Conservation (phyloP, 2,888 invertebrate species). For the Rhorus exstirpatorius region DNA sequence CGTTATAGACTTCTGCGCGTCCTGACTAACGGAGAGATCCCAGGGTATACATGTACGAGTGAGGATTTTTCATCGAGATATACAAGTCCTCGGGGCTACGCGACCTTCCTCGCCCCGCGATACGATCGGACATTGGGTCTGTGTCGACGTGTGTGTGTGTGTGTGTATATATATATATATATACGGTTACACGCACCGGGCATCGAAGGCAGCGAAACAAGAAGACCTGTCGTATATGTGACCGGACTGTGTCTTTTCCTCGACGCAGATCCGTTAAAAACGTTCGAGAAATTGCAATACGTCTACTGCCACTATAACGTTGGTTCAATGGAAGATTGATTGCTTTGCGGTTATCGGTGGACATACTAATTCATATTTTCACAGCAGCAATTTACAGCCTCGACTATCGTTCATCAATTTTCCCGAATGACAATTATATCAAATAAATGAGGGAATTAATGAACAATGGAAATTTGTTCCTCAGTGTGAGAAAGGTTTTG, state of each 20-base stretch:
- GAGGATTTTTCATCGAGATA: constrained; percentile 68
- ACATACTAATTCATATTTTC: background rate
- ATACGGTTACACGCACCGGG: background rate
- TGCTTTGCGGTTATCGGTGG: constrained; percentile 66
- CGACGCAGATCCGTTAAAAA: background rate
- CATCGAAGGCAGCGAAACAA: constrained; percentile 2
- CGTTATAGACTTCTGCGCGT: constrained; percentile 20
- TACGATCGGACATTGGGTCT: constrained; percentile 64
- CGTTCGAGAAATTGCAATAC: constrained; percentile 18
- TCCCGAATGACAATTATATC: background rate
- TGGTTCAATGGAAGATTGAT: constrained; percentile 74
- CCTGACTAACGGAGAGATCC: constrained; percentile 47
- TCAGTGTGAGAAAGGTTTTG: too few species aligned
- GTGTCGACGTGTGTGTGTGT: constrained; percentile 39
- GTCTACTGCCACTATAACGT: constrained; percentile 61
- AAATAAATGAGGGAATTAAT: background rate
- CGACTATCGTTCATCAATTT: background rate
- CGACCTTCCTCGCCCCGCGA: constrained; percentile 53
- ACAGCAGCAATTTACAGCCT: background rate
- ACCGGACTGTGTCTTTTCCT: background rate
- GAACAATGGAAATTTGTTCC: too few species aligned
- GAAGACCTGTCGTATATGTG: background rate
- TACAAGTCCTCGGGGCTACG: constrained; percentile 57
- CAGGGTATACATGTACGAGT: constrained; percentile 26
- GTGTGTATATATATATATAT: background rate